Base-by-base conservation (phyloP, 1,140 invertebrate genomes). In the Lordiphosa clarofinis region DNA sequence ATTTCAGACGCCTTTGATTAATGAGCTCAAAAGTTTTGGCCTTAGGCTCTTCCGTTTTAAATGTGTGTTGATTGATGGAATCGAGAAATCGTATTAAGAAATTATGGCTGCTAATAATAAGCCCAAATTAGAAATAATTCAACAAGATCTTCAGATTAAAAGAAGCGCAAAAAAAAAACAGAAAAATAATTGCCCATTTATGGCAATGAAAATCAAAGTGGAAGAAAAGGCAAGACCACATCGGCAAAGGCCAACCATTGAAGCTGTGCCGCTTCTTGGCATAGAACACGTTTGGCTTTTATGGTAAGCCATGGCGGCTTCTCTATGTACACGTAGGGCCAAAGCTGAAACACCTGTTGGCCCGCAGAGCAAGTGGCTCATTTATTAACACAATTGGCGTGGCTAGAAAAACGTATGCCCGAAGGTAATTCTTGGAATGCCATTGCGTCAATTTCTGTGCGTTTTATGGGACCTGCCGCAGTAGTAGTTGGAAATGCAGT, bases 251-350 rank as follows among this genome's bases (percentile, higher is more conserved):
- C 47, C 40, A 31, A 31, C 28, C 7, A 31, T 31, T 31, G 28
- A 35, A 33, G 46, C 46, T 31, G 61, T 33, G 38, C 28, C 28
- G 28, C 28, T 24, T 33, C 24, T 35, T n/a, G 42, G 15, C 37
- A 31, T 42, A 33, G 7, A 65, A 75, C 56, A 53, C 48, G 69
- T 73, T 73, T 55, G 63, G 69, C 74, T 79, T 79, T 81, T 70
- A 69, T 56, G 46, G 56, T 53, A 43, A 37, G 28, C 11, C 15
- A 47, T 31, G 28, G 28, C 28, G 28, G 28, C 28, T 31, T 31
- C 28, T 31, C 28, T 31, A 31, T 1, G 28, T 15, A 15, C 15
- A 15, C 21, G 21, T 24, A 24, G 21, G 59, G 35, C 24, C 21
- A 39, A 36, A 55, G 43, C 38, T 28, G 47, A 21, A 46, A 73